Percentiles rank a stretch among this genome's conserved stretches.
These are phyloP conservation scores for Orycteropus afer DNA, from an alignment of 2,113 vertebrate genomes.

Conservation along the genomic window DNA sequence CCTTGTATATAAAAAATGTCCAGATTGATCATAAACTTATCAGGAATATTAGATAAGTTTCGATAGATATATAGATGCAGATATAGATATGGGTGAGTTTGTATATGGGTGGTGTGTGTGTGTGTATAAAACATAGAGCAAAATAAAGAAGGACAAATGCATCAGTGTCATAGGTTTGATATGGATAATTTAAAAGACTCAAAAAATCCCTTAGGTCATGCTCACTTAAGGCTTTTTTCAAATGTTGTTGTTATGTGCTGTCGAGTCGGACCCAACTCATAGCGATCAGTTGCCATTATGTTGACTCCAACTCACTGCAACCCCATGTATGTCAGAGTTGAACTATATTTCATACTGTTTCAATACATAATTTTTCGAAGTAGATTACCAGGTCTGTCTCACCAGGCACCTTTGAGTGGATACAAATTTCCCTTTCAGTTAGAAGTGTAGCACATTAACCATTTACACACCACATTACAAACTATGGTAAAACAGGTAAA, in stretches of 20 bases:
- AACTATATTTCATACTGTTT: background rate
- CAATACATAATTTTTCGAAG: background rate
- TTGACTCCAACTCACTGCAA: background rate
- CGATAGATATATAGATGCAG: no score
- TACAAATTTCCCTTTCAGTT: background rate
- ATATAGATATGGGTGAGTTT: no score
- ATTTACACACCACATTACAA: no score
- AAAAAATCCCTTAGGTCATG: background rate
- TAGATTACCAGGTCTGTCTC: background rate
- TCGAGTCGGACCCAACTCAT: no score
- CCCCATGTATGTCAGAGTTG: background rate
- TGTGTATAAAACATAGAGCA: background rate
- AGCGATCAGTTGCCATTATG: no score
- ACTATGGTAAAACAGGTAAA: rapidly evolving
- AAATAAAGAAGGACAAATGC: background rate
- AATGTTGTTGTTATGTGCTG: no score
- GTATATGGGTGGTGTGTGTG: no score
- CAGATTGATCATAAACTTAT: constrained; percentile 2
- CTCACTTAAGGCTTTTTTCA: background rate
- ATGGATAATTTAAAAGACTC: background rate
- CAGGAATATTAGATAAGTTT: background rate
- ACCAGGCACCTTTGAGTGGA: background rate
- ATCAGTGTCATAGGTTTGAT: background rate
- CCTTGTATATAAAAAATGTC: background rate
- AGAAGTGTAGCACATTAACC: background rate